Evolutionary conservation across 2,113 vertebrate species (phyloP).

Genomic region (Theristicus caerulescens): DNA sequence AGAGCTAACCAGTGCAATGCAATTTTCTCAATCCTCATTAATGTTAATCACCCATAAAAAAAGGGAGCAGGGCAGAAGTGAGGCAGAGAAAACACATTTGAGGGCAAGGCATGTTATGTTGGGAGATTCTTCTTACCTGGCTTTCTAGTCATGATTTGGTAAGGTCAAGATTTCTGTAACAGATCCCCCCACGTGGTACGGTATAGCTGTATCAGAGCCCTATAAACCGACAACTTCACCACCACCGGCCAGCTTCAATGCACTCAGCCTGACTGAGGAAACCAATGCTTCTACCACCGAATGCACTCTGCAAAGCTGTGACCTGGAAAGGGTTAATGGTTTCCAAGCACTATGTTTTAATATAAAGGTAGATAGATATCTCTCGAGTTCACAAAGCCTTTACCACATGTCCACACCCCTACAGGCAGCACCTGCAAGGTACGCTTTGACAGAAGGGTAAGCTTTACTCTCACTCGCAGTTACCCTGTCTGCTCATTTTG

Average conservation of each 20-base stretch:
- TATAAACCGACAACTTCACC: not conserved
- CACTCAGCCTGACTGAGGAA: not conserved
- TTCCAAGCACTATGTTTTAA: not conserved
- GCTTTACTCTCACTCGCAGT: not conserved
- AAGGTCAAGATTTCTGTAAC: not conserved
- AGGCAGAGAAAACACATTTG: not conserved
- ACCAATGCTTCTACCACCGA: not conserved
- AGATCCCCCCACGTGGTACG: not conserved
- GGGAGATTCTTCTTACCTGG: not conserved
- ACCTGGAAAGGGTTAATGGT: not conserved
- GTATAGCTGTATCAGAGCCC: not conserved
- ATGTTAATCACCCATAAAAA: not conserved
- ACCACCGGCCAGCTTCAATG: not conserved
- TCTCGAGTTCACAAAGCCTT: not conserved
- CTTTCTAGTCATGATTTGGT: not conserved
- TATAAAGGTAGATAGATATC: not conserved
- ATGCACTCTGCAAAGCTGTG: not conserved
- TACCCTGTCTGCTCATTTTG: not conserved
- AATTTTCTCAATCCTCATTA: not conserved
- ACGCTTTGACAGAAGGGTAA: not conserved
- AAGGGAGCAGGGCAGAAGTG: not conserved
- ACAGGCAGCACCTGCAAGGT: not conserved
- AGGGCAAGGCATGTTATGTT: not conserved
- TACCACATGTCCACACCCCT: not conserved
- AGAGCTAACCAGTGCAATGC: not conserved